A percentile compares a stretch with the other conserved stretches of the same genome.
These are phyloP conservation scores for Neotragus pygmaeus DNA, from an alignment of 2,113 vertebrate genomes.

Conservation along the genomic window DNA sequence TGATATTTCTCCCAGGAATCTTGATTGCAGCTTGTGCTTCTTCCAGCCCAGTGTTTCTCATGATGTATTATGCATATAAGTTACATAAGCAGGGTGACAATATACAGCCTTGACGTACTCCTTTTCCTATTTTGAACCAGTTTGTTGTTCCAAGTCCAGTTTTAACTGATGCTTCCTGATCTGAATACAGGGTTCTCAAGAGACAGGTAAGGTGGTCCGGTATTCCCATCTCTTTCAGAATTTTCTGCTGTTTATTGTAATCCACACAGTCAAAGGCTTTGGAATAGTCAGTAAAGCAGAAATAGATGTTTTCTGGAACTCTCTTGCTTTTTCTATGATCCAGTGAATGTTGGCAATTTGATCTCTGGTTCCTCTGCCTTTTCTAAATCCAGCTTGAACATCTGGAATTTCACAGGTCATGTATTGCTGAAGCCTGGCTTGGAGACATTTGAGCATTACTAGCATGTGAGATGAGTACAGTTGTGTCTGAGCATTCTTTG, in stretches of 20 bases:
- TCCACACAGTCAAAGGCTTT: background rate
- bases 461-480: too few relatives aligned
- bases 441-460: too few relatives aligned
- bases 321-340: background rate
- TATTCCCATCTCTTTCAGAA: background rate
- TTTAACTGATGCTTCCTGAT: background rate
- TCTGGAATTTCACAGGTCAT: too few relatives aligned
- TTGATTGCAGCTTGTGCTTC: background rate
- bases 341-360: too few relatives aligned
- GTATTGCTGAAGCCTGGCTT: too few relatives aligned
- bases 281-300: background rate
- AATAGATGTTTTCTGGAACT: too few relatives aligned
- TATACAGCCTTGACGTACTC: background rate
- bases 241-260: background rate
- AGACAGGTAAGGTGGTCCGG: background rate
- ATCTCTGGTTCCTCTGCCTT: too few relatives aligned
- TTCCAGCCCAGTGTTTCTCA: background rate
- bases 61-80: background rate
- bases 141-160: accelerated
- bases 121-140: background rate
- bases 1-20: background rate
- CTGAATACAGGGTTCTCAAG: background rate
- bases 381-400: too few relatives aligned
- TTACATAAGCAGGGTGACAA: background rate
- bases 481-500: too few relatives aligned